A percentile compares a stretch with the other conserved stretches of the same genome.
Evolutionary conservation across 2,113 vertebrate genomes (phyloP).

Genomic region (Spilogale gracilis): DNA sequence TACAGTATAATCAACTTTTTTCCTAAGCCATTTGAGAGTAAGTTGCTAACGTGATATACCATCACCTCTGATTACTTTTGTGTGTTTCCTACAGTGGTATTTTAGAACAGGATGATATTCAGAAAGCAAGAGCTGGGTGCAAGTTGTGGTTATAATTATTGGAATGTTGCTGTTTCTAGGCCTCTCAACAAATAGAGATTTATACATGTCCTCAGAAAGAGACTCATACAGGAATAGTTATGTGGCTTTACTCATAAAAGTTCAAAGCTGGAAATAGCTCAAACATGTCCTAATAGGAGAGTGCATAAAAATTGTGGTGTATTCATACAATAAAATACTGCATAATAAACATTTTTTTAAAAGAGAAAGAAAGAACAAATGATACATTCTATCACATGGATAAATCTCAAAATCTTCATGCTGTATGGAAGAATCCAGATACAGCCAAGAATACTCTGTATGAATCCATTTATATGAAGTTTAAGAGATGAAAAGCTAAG

Average conservation of each 20-base stretch:
- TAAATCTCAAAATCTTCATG: background rate
- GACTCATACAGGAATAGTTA: background rate
- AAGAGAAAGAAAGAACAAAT: background rate
- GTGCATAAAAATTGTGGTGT: background rate
- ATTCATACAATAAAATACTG: background rate
- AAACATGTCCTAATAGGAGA: background rate
- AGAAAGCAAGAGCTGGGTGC: conserved; percentile 6
- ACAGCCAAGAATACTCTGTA: background rate
- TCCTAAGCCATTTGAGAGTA: background rate
- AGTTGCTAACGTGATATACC: background rate
- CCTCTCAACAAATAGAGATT: background rate
- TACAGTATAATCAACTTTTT: background rate
- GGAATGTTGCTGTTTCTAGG: background rate
- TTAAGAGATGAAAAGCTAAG: background rate
- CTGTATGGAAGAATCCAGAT: conserved; percentile 8
- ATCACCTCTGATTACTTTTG: background rate
- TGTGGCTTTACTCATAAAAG: background rate
- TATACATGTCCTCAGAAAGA: background rate
- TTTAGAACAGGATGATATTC: background rate
- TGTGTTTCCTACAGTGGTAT: background rate
- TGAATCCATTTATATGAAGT: conserved; percentile 1
- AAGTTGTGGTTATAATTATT: background rate
- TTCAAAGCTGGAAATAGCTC: background rate
- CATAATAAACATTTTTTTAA: background rate
- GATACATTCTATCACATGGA: background rate